Conservation (phyloP, 2,797 vertebrate genomes). For the Zonotrichia albicollis region DNA sequence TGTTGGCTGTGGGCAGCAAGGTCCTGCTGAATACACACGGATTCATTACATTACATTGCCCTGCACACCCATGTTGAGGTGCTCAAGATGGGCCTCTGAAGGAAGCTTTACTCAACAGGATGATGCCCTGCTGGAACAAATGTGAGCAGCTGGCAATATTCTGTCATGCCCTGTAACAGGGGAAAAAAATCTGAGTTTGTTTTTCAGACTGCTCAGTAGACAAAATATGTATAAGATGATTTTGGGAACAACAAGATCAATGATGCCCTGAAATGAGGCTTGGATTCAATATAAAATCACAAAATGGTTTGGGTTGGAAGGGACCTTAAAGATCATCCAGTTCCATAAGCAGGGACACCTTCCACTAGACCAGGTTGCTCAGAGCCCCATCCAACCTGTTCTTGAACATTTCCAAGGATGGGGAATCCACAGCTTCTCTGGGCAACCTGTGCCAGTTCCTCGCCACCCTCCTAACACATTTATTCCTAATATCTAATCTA, state of each 20-base stretch:
- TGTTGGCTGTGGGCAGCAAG: not conserved
- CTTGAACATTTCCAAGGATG: not conserved
- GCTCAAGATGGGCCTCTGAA: not conserved
- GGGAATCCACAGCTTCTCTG: not conserved
- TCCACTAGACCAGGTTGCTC: not conserved
- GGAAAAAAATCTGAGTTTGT: fast-evolving
- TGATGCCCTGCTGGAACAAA: not conserved
- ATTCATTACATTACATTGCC: not conserved
- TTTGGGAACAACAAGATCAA: not conserved
- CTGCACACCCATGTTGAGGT: not conserved
- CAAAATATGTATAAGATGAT: not conserved
- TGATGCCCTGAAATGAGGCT: not conserved
- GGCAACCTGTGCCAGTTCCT: not conserved
- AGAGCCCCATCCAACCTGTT: not conserved
- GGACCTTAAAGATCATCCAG: not conserved
- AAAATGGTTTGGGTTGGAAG: not conserved
- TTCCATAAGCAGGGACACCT: not conserved
- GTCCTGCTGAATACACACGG: not conserved
- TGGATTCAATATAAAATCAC: not conserved
- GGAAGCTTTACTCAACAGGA: not conserved
- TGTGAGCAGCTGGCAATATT: not conserved
- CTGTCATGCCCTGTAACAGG: not conserved
- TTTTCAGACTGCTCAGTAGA: not conserved
- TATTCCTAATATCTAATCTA: not conserved
- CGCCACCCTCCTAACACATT: not conserved